These are phyloP conservation scores for Sandelia bainsii DNA, from an alignment of 2,797 vertebrate genomes.

Conservation along the genomic window DNA sequence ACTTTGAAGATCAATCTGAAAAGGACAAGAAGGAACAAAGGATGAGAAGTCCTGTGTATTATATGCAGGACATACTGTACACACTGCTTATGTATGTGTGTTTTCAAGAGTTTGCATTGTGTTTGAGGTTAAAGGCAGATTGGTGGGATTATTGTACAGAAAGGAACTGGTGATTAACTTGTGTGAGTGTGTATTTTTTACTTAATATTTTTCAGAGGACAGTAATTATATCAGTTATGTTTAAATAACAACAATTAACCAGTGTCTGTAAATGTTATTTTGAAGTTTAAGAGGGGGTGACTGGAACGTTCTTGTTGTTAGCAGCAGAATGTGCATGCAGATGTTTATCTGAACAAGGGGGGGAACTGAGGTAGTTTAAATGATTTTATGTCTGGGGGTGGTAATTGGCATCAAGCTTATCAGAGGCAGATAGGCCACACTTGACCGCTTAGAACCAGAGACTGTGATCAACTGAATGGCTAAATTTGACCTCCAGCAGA, in stretches of 20 bases:
- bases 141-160: neutral
- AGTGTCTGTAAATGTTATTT: constrained; percentile 38
- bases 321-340: constrained; percentile 61
- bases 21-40: constrained; percentile 36
- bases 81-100: neutral
- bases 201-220: neutral
- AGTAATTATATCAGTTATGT: constrained; percentile 8
- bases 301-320: constrained; percentile 58
- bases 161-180: neutral
- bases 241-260: constrained; percentile 28
- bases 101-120: constrained; percentile 3
- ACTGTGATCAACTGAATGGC: constrained; percentile 38
- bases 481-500: constrained; percentile 50
- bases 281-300: constrained; percentile 32
- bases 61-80: neutral
- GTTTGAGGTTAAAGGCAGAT: neutral
- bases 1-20: constrained; percentile 65
- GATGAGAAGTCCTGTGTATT: neutral
- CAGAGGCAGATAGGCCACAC: constrained; percentile 62
- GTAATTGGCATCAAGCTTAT: constrained; percentile 72
- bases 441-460: constrained; percentile 55
- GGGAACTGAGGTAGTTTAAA: constrained; percentile 64
- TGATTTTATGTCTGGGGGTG: constrained; percentile 65
- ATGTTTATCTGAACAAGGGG: constrained; percentile 72
- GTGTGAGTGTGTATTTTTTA: neutral